A percentile compares a stretch with the other conserved stretches of the same genome.
Conservation (phyloP, 2,797 vertebrate species). For the Acomys russatus region DNA sequence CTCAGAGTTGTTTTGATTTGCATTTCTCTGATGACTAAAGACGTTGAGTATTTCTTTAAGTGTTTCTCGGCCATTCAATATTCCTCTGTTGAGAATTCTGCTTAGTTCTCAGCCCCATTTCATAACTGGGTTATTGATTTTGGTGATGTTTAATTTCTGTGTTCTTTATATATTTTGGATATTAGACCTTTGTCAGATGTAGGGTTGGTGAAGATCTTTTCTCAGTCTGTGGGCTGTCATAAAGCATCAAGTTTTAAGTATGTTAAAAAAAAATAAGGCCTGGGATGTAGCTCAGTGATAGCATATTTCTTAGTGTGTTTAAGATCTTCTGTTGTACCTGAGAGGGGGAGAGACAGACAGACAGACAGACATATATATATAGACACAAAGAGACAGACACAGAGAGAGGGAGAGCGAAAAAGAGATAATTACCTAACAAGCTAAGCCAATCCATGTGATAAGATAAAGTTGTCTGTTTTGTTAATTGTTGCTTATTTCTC, state of each 20-base stretch:
- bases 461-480: background rate
- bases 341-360: background rate
- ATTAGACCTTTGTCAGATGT: too few relatives aligned
- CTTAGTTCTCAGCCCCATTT: too few relatives aligned
- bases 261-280: background rate
- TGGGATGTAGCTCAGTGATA: background rate
- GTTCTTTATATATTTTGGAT: too few relatives aligned
- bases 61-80: too few relatives aligned
- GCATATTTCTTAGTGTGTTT: background rate
- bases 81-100: too few relatives aligned
- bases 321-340: background rate
- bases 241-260: background rate
- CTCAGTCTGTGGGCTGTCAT: too few relatives aligned
- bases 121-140: too few relatives aligned
- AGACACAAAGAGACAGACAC: background rate
- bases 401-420: background rate
- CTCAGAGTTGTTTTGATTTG: too few relatives aligned
- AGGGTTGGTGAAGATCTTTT: too few relatives aligned
- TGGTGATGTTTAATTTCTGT: too few relatives aligned
- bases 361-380: background rate
- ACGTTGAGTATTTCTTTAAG: too few relatives aligned
- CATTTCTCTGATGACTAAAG: too few relatives aligned
- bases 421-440: background rate
- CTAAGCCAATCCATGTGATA: background rate
- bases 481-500: conserved; percentile 7